Percentiles rank a stretch among this genome's conserved stretches.
Conservation (phyloP, 2,888 invertebrate genomes). For the Melangyna quadrimaculata region DNA sequence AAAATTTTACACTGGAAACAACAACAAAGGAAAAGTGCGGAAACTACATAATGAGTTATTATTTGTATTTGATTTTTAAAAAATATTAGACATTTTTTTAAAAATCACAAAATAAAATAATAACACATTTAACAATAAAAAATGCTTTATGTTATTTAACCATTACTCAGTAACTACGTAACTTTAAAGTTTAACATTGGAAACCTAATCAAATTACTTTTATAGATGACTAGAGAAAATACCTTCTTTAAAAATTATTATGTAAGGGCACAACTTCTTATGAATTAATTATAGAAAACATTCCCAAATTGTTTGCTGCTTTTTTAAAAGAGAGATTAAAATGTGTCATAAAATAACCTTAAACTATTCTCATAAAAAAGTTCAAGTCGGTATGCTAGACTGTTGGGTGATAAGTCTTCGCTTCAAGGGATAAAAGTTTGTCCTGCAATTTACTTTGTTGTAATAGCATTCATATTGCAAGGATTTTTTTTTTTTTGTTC, state of each 20-base stretch:
- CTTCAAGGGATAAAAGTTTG: slow-evolving; percentile 12
- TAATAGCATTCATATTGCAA: not conserved
- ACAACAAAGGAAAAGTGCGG: no score
- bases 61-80: no score
- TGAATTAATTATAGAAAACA: slow-evolving; percentile 11
- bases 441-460: not conserved
- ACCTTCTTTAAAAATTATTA: not conserved
- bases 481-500: not conserved
- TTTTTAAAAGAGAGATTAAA: not conserved
- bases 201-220: not conserved
- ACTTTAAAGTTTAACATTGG: not conserved
- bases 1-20: no score
- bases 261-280: not conserved
- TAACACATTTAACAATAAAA: no score
- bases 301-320: not conserved
- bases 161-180: not conserved
- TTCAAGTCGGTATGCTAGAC: not conserved
- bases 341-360: slow-evolving; percentile 4
- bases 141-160: no score
- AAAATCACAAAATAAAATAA: no score
- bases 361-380: not conserved
- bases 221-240: not conserved
- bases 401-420: slow-evolving; percentile 4
- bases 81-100: no score
- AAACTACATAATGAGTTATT: no score